These are phyloP conservation scores for Heliconius erato DNA, from an alignment of 2,888 invertebrate genomes.

Conservation along the genomic window DNA sequence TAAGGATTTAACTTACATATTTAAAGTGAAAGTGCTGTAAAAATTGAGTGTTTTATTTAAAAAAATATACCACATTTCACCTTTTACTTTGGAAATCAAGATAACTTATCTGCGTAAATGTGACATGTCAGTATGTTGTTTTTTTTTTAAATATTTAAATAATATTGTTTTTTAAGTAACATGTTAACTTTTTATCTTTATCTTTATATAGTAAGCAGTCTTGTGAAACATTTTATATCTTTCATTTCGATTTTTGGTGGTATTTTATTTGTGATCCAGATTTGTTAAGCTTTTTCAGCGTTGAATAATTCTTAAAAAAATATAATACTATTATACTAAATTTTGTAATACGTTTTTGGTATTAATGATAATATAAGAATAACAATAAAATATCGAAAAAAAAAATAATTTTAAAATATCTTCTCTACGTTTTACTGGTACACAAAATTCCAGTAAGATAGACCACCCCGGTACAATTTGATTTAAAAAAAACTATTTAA, in stretches of 20 bases:
- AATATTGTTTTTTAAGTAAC: not conserved
- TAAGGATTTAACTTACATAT: not conserved
- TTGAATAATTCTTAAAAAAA: too few relatives aligned
- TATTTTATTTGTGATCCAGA: not conserved
- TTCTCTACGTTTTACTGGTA: too few relatives aligned
- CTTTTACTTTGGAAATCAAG: slow-evolving; percentile 15
- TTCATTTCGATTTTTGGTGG: not conserved
- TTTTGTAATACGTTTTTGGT: too few relatives aligned
- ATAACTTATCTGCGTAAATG: not conserved
- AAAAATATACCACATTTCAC: not conserved
- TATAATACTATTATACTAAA: too few relatives aligned
- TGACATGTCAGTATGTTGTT: not conserved
- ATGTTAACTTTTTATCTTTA: not conserved
- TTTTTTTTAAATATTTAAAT: not conserved
- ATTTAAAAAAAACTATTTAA: too few relatives aligned
- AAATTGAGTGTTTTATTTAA: not conserved
- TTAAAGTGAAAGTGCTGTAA: not conserved
- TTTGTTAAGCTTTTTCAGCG: not conserved
- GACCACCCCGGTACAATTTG: too few relatives aligned
- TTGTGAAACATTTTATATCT: not conserved
- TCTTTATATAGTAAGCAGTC: not conserved
- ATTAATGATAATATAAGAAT: too few relatives aligned
- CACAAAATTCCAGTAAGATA: too few relatives aligned
- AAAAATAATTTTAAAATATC: too few relatives aligned
- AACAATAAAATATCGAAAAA: too few relatives aligned